These are phyloP conservation scores for Tribolium madens DNA, from an alignment of 1,140 invertebrate genomes.

Conservation along the genomic window DNA sequence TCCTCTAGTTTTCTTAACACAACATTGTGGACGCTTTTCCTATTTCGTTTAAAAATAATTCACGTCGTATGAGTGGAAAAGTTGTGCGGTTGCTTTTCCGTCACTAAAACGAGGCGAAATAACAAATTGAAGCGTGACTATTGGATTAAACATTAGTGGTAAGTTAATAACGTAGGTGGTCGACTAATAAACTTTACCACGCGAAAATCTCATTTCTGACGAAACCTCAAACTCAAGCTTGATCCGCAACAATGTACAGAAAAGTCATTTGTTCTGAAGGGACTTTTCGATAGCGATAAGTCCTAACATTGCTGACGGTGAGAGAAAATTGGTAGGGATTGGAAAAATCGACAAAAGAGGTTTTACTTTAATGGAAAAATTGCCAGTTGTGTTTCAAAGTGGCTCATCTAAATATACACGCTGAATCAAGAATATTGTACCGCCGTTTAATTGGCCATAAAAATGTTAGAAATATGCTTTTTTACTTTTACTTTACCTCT, in stretches of 20 bases:
- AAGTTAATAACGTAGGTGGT: conserved; percentile 24
- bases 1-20: conserved; percentile 18
- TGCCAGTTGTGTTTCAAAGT: not conserved
- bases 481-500: no score
- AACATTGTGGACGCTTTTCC: not conserved
- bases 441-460: no score
- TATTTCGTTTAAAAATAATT: not conserved
- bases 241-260: conserved; percentile 2
- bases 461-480: no score
- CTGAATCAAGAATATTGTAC: no score
- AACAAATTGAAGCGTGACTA: conserved; percentile 26
- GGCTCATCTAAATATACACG: no score
- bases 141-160: conserved; percentile 20
- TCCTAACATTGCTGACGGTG: not conserved
- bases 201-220: conserved; percentile 25
- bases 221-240: not conserved
- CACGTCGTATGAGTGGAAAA: not conserved
- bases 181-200: conserved; percentile 18
- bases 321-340: not conserved
- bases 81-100: not conserved
- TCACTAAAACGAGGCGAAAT: not conserved
- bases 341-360: not conserved
- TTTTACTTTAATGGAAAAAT: not conserved
- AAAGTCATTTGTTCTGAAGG: conserved; percentile 8
- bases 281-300: conserved; percentile 9